A percentile compares a stretch with the other conserved stretches of the same genome.
Evolutionary conservation across 2,797 vertebrate genomes (phyloP).

Genomic region (Meda fulgida): DNA sequence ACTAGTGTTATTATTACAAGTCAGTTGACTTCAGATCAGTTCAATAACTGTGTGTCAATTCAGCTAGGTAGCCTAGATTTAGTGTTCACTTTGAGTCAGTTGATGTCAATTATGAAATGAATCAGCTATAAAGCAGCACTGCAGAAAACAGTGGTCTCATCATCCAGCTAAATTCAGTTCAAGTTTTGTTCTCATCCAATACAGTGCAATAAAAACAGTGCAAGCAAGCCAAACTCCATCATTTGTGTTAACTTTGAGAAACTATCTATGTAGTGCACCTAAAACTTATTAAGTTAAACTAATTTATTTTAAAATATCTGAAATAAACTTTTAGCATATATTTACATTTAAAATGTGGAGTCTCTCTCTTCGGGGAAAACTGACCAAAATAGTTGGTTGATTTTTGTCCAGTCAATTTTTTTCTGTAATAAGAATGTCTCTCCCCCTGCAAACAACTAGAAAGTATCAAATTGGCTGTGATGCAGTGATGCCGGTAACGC

Average conservation of each 20-base stretch:
- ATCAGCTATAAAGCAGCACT: neutral
- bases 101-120: neutral
- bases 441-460: neutral
- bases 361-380: neutral
- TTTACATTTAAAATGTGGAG: neutral
- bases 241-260: neutral
- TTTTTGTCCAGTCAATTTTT: neutral
- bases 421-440: neutral
- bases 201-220: neutral
- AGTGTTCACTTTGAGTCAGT: neutral
- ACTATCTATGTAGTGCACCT: neutral
- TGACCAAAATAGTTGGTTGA: neutral
- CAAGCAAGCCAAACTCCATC: neutral
- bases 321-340: neutral
- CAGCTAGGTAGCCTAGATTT: neutral
- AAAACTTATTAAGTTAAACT: neutral
- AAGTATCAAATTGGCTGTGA: slow-evolving; percentile 1
- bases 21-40: neutral
- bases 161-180: neutral
- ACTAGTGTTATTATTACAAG: neutral
- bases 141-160: neutral
- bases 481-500: too few relatives aligned
- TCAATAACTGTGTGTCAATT: neutral
- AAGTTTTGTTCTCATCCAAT: neutral
- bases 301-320: neutral